These are phyloP conservation scores for Coreius guichenoti DNA, from an alignment of 2,797 vertebrate genomes.

Conservation along the genomic window DNA sequence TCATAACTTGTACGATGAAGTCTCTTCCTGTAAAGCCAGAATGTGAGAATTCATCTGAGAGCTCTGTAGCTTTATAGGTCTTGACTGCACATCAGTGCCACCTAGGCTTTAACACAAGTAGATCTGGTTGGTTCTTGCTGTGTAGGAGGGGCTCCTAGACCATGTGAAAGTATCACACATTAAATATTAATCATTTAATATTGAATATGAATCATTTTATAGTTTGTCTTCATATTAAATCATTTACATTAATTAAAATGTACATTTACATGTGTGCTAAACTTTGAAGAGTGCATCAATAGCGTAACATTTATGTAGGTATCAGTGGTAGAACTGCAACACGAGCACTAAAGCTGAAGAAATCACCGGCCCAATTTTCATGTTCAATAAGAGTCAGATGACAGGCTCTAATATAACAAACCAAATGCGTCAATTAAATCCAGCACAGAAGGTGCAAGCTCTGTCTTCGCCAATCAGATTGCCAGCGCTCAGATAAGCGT, in stretches of 20 bases:
- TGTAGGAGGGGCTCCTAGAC: constrained; percentile 44
- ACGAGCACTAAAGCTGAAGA: neutral
- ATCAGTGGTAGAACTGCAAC: neutral
- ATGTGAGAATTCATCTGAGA: constrained; percentile 55
- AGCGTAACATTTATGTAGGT: neutral
- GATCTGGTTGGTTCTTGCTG: constrained; percentile 52
- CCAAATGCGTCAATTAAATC: constrained; percentile 28
- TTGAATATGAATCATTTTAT: neutral
- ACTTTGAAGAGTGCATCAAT: neutral
- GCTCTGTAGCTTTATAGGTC: constrained; percentile 56
- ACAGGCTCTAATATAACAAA: constrained; percentile 16
- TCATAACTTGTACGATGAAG: constrained; percentile 47
- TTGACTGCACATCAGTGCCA: constrained; percentile 63
- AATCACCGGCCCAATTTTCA: neutral
- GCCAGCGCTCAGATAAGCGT: neutral
- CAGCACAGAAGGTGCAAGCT: constrained; percentile 25
- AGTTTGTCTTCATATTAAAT: neutral
- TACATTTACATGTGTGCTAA: neutral
- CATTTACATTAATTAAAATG: neutral
- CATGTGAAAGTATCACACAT: neutral
- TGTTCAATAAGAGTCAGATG: constrained; percentile 9
- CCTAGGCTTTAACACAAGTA: constrained; percentile 58
- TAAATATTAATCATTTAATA: neutral
- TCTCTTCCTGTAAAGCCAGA: constrained; percentile 54
- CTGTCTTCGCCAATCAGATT: constrained; percentile 9